Evolutionary conservation across 2,113 vertebrate species (phyloP).

Genomic region (Stigmatopora nigra): DNA sequence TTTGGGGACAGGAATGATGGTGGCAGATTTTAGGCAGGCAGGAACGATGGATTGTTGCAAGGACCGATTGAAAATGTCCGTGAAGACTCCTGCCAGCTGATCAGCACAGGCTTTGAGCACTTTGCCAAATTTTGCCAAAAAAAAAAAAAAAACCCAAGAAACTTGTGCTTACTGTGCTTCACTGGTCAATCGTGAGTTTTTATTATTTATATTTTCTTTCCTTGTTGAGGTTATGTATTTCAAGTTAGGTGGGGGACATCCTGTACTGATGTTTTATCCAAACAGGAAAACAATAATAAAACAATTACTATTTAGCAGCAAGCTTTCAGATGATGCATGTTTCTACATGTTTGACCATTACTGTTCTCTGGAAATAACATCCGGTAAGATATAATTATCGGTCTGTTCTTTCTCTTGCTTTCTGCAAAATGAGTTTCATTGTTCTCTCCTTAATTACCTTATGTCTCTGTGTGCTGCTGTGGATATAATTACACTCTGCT

Average conservation of each 20-base stretch:
- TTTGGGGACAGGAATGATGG: too few species aligned
- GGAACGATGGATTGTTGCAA: too few species aligned
- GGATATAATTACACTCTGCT: not conserved
- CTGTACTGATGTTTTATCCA: conserved; percentile 20
- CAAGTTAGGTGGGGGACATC: conserved; percentile 7
- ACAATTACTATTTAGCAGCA: conserved; percentile 14
- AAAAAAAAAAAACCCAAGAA: too few species aligned
- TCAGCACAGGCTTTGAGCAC: too few species aligned
- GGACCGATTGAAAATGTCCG: too few species aligned
- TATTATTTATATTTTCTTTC: not conserved
- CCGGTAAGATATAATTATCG: conserved; percentile 1
- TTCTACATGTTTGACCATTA: conserved; percentile 12
- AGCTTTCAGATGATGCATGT: conserved; percentile 15
- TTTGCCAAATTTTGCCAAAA: too few species aligned
- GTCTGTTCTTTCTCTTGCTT: not conserved
- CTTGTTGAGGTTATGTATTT: conserved; percentile 20
- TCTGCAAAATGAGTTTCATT: not conserved
- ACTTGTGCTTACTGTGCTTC: too few species aligned
- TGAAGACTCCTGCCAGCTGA: too few species aligned
- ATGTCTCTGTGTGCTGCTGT: not conserved
- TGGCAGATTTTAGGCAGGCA: too few species aligned
- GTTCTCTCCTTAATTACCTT: not conserved
- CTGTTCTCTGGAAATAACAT: not conserved
- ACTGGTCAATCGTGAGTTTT: not conserved
- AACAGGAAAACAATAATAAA: conserved; percentile 32